Conservation (phyloP, 2,113 vertebrate genomes). For the Elaphurus davidianus region DNA sequence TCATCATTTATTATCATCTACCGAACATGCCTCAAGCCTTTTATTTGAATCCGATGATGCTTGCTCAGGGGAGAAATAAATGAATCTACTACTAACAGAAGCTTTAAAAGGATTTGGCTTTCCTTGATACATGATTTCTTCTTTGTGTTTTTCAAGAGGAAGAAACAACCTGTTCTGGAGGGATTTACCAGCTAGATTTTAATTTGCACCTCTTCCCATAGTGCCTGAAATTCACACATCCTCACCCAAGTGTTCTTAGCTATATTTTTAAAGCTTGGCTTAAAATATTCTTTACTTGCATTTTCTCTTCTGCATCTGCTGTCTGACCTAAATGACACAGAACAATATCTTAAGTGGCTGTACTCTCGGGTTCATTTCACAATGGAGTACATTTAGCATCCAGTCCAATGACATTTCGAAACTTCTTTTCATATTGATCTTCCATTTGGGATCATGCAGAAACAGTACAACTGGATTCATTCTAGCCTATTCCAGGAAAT, state of each 20-base stretch:
- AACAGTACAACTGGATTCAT: background rate
- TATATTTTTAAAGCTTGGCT: constrained; percentile 6
- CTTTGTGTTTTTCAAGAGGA: constrained; percentile 42
- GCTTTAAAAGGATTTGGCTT: constrained; percentile 43
- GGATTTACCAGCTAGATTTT: constrained; percentile 54
- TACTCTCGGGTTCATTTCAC: background rate
- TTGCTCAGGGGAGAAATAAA: constrained; percentile 44
- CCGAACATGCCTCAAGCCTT: constrained; percentile 42
- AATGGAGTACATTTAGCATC: background rate
- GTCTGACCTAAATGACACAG: constrained; percentile 26
- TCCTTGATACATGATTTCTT: constrained; percentile 32
- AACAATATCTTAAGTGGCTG: constrained; percentile 6
- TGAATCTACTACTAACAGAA: background rate
- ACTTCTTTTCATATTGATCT: background rate
- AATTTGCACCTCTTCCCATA: constrained; percentile 61
- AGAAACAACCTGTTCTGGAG: constrained; percentile 37
- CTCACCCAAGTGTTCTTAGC: background rate
- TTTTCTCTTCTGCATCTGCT: background rate
- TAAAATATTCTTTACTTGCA: background rate
- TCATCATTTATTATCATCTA: constrained; percentile 54
- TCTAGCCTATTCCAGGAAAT: constrained; percentile 23
- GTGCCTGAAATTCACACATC: constrained; percentile 26
- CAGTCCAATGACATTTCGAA: constrained; percentile 1
- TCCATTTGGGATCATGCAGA: background rate
- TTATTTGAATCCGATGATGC: constrained; percentile 49